A percentile compares a stretch with the other conserved stretches of the same genome.
These are phyloP conservation scores for Arge pagana DNA, from an alignment of 2,888 invertebrate genomes.

Conservation along the genomic window DNA sequence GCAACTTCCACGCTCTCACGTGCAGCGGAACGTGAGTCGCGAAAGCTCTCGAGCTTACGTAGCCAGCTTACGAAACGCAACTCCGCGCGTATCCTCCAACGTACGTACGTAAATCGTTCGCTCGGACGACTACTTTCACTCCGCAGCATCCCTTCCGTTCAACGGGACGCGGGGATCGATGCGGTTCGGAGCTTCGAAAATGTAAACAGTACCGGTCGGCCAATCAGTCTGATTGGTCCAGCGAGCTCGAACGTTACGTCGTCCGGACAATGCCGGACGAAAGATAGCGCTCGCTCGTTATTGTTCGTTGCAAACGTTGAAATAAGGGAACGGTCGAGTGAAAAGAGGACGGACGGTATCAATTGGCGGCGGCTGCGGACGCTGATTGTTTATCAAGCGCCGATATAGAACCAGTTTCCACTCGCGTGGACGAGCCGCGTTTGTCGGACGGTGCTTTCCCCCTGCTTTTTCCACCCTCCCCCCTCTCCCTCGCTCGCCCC, in stretches of 20 bases:
- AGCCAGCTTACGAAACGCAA: no score
- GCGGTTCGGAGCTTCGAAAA: slow-evolving; percentile 40
- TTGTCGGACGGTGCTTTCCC: neutral
- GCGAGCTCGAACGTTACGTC: slow-evolving; percentile 54
- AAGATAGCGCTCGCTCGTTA: no score
- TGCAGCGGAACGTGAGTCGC: no score
- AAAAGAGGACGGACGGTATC: neutral
- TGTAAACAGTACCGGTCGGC: slow-evolving; percentile 54
- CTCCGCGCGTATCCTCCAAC: no score
- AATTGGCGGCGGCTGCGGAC: no score
- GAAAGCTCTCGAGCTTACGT: no score
- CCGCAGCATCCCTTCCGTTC: slow-evolving; percentile 11
- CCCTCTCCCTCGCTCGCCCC: neutral
- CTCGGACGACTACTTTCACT: no score
- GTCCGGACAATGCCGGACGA: slow-evolving; percentile 39
- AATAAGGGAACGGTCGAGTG: no score
- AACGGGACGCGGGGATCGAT: neutral
- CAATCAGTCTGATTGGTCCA: slow-evolving; percentile 58
- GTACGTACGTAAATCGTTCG: no score
- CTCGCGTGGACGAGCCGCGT: neutral
- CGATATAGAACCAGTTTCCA: neutral
- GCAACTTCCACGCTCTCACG: no score
- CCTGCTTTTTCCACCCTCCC: neutral
- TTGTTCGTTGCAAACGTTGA: no score
- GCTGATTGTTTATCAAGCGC: neutral